Evolutionary conservation across 2,888 invertebrate genomes (phyloP), one percentile per base, ranked within the genome.

Genomic region (Morpho deidamia): DNA sequence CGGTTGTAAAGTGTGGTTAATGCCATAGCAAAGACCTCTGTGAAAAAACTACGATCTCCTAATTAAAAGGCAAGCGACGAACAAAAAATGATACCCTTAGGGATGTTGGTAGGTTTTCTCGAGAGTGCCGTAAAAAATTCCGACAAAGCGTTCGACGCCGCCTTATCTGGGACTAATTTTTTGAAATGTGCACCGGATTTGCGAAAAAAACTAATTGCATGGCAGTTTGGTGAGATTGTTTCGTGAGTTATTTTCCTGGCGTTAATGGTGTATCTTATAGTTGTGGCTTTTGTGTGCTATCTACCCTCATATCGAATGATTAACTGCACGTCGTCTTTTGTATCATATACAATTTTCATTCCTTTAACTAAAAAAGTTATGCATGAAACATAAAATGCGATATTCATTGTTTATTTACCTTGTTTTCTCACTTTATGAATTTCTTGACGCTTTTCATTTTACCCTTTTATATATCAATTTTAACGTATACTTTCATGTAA

Each of bases 31-130:
- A 45, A 58, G 38, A 39, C 48, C n/a, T 5, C 37, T 43, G 55
- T 59, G 14, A 65, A 67, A 71, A 67, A 67, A 65, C 61, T 57
- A 55, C 56, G 49, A 65, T 59, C 61, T 67, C 69, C 81, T 88
- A 89, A 88, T 89, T 87, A 85, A 85, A 83, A 81, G 78, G 76
- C 79, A 76, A 23, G 76, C 64, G 60, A 66, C 74, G 66, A 63
- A 74, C 80, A 84, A 87, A 88, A 87, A 87, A 80, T 59, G 53
- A 58, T 60, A 69, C 75, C 74, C 69, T 60, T n/a, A 72, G 79
- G 82, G 85, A 76, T 76, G 78, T 70, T 66, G 59, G 58, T 70
- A 69, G 78, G 81, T 82, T 76, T 74, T 76, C 54, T 55, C 45
- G 56, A 69, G 74, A 65, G 71, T 63, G 64, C 59, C 42, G 59